A percentile compares a stretch with the other conserved stretches of the same genome.
These are phyloP conservation scores for Allacma fusca DNA, from an alignment of 2,888 invertebrate genomes.

Conservation along the genomic window DNA sequence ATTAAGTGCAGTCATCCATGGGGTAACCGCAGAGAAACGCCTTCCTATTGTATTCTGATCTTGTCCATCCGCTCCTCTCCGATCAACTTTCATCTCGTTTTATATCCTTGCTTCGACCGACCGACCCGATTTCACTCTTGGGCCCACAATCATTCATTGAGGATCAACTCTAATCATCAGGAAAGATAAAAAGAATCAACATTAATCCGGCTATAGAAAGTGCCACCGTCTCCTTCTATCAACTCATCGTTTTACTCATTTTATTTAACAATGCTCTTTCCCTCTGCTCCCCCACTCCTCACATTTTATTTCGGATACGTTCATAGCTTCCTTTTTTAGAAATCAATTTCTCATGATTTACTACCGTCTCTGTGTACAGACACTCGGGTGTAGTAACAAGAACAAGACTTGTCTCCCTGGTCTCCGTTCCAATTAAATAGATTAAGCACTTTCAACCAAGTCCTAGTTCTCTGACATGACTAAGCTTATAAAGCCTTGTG, in stretches of 20 bases:
- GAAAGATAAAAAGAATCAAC: slow-evolving; percentile 56
- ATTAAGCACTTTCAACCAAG: slow-evolving; percentile 12
- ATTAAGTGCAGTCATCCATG: slow-evolving; percentile 46
- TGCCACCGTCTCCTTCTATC: slow-evolving; percentile 26
- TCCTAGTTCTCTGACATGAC: too few relatives aligned
- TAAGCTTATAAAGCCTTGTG: too few relatives aligned
- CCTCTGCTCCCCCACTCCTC: slow-evolving; percentile 9
- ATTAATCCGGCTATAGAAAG: slow-evolving; percentile 46
- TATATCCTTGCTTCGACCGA: slow-evolving; percentile 39
- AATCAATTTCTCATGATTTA: slow-evolving; percentile 40
- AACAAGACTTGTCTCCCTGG: slow-evolving; percentile 13
- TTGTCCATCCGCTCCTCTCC: slow-evolving; percentile 45
- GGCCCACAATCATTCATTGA: slow-evolving; percentile 48
- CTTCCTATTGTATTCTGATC: slow-evolving; percentile 49
- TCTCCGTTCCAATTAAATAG: neutral
- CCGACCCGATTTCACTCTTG: slow-evolving; percentile 50
- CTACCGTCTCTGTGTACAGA: slow-evolving; percentile 1
- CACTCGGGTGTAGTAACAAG: neutral
- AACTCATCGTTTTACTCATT: slow-evolving; percentile 38
- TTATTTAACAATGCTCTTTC: slow-evolving; percentile 43
- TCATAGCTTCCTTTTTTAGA: slow-evolving; percentile 20
- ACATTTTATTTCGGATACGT: neutral
- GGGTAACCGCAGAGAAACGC: slow-evolving; percentile 48
- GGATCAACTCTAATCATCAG: slow-evolving; percentile 58
- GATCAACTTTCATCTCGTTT: slow-evolving; percentile 49